Percentiles rank a stretch among this genome's conserved stretches.
Conservation (phyloP, 2,797 vertebrate species). For the Serranus cabrilla region DNA sequence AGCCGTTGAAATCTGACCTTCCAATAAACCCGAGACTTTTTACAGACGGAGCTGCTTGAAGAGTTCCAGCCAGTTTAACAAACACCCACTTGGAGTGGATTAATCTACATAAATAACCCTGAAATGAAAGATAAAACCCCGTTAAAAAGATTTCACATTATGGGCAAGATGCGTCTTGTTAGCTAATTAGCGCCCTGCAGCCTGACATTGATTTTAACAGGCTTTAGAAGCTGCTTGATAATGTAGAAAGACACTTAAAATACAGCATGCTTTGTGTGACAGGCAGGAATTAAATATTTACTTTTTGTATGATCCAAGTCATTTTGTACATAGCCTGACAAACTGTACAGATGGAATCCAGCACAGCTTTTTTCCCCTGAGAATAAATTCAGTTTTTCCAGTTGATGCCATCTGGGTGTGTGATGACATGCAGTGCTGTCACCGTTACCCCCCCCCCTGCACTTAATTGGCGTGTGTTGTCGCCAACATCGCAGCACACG, state of each 20-base stretch:
- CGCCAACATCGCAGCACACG: not conserved
- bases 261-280: not conserved
- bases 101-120: slow-evolving; percentile 44
- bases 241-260: slow-evolving; percentile 24
- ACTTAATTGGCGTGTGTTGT: not conserved
- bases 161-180: slow-evolving; percentile 26
- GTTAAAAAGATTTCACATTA: slow-evolving; percentile 44
- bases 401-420: slow-evolving; percentile 9
- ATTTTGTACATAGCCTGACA: not conserved
- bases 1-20: slow-evolving; percentile 52
- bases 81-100: slow-evolving; percentile 37
- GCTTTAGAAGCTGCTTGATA: slow-evolving; percentile 18
- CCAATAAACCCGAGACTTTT: slow-evolving; percentile 17
- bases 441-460: not conserved
- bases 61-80: slow-evolving; percentile 35
- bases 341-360: slow-evolving; percentile 11
- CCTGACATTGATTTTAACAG: slow-evolving; percentile 33
- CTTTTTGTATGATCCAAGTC: not conserved
- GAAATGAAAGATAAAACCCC: slow-evolving; percentile 44
- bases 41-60: slow-evolving; percentile 28
- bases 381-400: slow-evolving; percentile 11
- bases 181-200: slow-evolving; percentile 40
- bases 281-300: not conserved
- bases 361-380: not conserved
- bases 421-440: not conserved